Base-by-base conservation (phyloP, 2,888 invertebrate species). In the Kuschelorhynchus macadamiae region DNA sequence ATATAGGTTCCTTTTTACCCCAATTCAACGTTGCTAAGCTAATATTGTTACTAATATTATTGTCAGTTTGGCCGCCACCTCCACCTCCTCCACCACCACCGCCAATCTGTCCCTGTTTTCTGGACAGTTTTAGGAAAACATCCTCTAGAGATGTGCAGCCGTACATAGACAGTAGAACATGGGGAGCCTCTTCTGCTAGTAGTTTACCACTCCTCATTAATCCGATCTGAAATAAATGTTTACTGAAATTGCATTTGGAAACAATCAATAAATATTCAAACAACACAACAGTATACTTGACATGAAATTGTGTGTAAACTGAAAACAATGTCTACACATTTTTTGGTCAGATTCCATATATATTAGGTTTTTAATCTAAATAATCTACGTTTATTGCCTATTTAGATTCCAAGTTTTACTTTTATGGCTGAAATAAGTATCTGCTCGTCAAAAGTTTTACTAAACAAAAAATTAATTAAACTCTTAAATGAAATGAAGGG, bases 141-240 rank as follows among this genome's bases (percentile, higher is more conserved):
- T 96, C 96, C 83, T 97, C 97, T 4, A 97, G 85, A 11, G 92
- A 91, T 70, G 90, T 88, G 81, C 94, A 94, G 79, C 89, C 90
- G 85, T 95, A 95, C 88, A 93, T 92, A 49, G 91, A 88, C 50
- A 97, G 87, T 42, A 97, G 87, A 11, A 91, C 90, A 73, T 92
- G 91, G 0, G 97, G 97, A 11, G 92, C 92, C 82, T 96, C 93
- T 85, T 97, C 97, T 0, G 97, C 97, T 76, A 97, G 84, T 50
- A 97, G 86, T 59, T 92, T 88, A 0, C 97, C 97, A 80, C 93
- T 94, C 71, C 97, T 87, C 97, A 97, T 97, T 75, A 97, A 85
- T 67, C 97, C 97, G 81, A 97, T 97, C 96, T 96, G 83, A 65
- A 78, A 75, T 8, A 44, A 44, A n/a, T n/a, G n/a, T n/a, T n/a